Evolutionary conservation across 2,888 invertebrate species (phyloP), one percentile per base, ranked within the genome.

Genomic region (Scaptomyza polygonia): DNA sequence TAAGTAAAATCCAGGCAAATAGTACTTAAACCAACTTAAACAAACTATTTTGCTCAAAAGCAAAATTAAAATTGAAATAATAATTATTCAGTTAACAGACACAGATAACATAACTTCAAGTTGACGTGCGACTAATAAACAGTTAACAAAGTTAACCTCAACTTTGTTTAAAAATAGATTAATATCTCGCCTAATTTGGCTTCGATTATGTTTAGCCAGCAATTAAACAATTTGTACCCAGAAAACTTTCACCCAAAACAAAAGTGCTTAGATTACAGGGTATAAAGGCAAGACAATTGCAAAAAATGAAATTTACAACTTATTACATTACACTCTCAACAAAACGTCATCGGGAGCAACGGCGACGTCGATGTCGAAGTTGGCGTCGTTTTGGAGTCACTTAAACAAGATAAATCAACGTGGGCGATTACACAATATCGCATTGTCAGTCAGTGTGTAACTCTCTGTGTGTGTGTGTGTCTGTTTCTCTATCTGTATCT

Each of bases 371-470:
- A 32, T 32, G 32, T 16, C 54, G 55, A 47, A 59, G 62, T 56
- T 52, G 62, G 44, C 69, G 49, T 62, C 47, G 58, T 34, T 79
- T 85, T 79, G 80, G 70, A 85, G 81, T 84, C 84, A 78, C 79
- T 84, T 84, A 84, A 84, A 84, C 83, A 76, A 84, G 86, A 84
- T 84, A 84, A 84, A 84, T 84, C 84, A 84, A 83, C 84, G 84
- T 85, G 83, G 84, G 84, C 84, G 84, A 84, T 84, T 84, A 81
- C 84, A 84, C 84, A 84, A 84, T 84, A 77, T 82, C 65, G 58
- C 54, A 71, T 70, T 67, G 67, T 82, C 67, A 66, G 65, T 53
- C 58, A 27, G 2, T 63, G 8, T 49, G 39, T 48, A 7, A 39
- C 12, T 49, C 21, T 49, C 21, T 67, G 29, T 52, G 30, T 55